Percentiles rank a stretch among this genome's conserved stretches.
phyloP scores from a whole-genome alignment of 2,113 vertebrate genomes.

The Hippolais icterina region DNA sequence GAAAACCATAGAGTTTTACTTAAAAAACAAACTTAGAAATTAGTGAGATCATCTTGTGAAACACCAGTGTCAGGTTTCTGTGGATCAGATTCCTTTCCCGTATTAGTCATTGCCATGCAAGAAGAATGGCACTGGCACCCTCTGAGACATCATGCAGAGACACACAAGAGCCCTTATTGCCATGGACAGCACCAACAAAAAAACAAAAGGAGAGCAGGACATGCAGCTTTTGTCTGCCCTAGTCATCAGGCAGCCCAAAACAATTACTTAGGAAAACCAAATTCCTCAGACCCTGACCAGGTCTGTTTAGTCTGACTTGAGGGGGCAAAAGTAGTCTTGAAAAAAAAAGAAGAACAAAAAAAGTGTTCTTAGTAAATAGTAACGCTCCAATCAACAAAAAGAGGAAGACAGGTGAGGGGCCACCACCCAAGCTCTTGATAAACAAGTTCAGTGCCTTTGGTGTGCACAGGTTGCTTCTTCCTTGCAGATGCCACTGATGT shows the following conservation, averaged over 20 bases:
- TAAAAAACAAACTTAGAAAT: background rate
- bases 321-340: rapidly evolving
- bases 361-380: background rate
- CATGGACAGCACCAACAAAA: background rate
- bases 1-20: background rate
- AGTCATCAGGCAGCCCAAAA: background rate
- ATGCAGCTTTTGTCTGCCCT: background rate
- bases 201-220: background rate
- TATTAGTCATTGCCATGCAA: background rate
- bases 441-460: background rate
- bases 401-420: background rate
- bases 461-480: rapidly evolving
- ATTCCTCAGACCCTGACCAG: background rate
- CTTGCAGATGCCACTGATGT: background rate
- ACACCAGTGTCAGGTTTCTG: background rate
- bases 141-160: background rate
- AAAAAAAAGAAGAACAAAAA: background rate
- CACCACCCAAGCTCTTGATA: background rate
- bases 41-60: background rate
- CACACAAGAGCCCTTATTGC: background rate
- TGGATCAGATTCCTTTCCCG: background rate
- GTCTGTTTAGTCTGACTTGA: background rate
- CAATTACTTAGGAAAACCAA: background rate
- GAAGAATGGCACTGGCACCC: background rate
- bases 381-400: background rate